phyloP scores from a whole-genome alignment of 2,113 vertebrate genomes.

The Penelope pileata region DNA sequence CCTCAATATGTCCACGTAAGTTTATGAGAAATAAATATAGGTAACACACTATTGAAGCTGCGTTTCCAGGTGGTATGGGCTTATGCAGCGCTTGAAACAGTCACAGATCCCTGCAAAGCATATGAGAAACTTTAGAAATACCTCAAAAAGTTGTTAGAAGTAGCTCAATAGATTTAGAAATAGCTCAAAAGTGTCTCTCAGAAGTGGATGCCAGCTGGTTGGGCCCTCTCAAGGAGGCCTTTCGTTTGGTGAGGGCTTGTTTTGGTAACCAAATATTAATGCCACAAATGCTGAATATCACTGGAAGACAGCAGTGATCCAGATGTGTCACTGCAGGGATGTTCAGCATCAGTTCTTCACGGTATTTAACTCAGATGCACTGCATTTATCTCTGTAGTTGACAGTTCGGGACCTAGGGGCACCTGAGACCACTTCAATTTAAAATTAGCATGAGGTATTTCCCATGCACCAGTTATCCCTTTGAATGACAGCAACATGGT shows the following conservation, averaged over 20 bases:
- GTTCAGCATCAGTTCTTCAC: not conserved
- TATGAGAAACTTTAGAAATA: not conserved
- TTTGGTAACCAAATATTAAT: not conserved
- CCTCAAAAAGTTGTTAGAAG: not conserved
- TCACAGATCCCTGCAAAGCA: not conserved
- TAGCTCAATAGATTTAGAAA: not conserved
- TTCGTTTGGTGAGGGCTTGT: not conserved
- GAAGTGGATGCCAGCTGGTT: not conserved
- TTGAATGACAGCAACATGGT: not conserved
- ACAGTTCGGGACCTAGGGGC: not conserved
- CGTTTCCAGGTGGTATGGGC: not conserved
- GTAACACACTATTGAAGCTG: not conserved
- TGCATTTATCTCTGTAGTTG: not conserved
- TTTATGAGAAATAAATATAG: not conserved
- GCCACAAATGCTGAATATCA: not conserved
- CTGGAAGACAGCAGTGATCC: not conserved
- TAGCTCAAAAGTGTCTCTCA: not conserved
- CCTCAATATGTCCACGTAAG: conserved; percentile 86
- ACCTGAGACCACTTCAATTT: not conserved
- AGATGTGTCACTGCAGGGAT: not conserved
- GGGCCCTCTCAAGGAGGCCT: not conserved
- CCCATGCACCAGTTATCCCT: not conserved
- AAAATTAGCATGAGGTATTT: not conserved
- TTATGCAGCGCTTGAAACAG: not conserved
- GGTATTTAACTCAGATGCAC: not conserved